Percentiles rank a stretch among this genome's conserved stretches.
These are phyloP conservation scores for Nothoprocta perdicaria DNA, from an alignment of 2,113 vertebrate genomes.

Conservation along the genomic window DNA sequence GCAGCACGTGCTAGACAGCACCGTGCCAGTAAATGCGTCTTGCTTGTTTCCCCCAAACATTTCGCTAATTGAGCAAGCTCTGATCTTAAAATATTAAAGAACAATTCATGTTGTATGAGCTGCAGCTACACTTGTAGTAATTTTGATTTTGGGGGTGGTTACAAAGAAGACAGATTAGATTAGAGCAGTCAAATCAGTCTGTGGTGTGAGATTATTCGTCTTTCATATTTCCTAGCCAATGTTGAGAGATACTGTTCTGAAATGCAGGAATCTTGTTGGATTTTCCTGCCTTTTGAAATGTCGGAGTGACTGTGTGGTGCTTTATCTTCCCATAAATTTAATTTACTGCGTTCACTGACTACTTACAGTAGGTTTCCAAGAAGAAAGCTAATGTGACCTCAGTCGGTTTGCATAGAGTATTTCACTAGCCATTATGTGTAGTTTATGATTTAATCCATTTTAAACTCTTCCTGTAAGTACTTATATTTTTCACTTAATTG, in stretches of 20 bases:
- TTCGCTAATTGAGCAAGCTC: neutral
- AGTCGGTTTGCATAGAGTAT: neutral
- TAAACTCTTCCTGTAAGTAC: constrained; percentile 59
- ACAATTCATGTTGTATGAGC: neutral
- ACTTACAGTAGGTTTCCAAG: constrained; percentile 5
- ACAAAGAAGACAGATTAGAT: neutral
- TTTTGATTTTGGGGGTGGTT: neutral
- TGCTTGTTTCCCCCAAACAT: neutral
- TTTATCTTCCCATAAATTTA: constrained; percentile 32
- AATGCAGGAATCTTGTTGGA: neutral
- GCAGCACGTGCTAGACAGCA: fast-evolving
- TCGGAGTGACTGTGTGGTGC: neutral
- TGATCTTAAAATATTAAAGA: neutral
- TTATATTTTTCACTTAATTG: constrained; percentile 56
- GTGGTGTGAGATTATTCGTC: neutral
- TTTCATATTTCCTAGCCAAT: neutral
- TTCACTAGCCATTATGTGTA: constrained; percentile 1
- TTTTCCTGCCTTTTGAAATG: neutral
- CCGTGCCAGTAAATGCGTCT: neutral
- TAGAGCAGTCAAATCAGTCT: neutral
- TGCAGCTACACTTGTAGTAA: neutral
- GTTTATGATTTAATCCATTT: constrained; percentile 57
- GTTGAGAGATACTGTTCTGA: neutral
- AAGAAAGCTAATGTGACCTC: constrained; percentile 18
- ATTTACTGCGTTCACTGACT: neutral